Evolutionary conservation across 1,140 invertebrate species (phyloP).

Genomic region (Phocides pigmalion): DNA sequence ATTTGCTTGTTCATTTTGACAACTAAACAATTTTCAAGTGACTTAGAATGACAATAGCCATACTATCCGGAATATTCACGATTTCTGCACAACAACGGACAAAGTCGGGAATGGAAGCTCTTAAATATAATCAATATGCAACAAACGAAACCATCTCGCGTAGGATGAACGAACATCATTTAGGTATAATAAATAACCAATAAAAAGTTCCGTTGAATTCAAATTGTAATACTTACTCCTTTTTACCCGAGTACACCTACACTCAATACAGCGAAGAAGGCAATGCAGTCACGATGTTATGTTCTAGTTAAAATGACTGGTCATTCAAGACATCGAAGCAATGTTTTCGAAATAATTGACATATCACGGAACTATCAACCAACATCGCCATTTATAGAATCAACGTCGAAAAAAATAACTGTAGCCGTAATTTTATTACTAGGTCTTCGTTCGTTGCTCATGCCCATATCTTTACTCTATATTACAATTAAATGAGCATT

Average conservation of each 20-base stretch:
- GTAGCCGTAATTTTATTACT: neutral
- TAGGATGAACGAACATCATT: neutral
- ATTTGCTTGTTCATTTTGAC: too few species aligned
- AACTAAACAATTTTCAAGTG: too few species aligned
- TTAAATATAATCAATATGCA: neutral
- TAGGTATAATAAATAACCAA: neutral
- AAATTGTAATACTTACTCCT: neutral
- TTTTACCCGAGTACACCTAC: neutral
- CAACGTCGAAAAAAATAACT: neutral
- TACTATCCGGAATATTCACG: too few species aligned
- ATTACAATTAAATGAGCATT: too few species aligned
- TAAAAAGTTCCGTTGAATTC: neutral
- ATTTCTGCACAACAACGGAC: too few species aligned
- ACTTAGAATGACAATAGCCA: too few species aligned
- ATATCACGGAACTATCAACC: conserved; percentile 19
- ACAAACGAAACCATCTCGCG: neutral
- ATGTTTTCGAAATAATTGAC: conserved; percentile 31
- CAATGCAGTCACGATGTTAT: conserved; percentile 25
- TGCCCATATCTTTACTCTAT: too few species aligned
- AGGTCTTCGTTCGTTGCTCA: neutral
- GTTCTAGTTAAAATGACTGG: conserved; percentile 23
- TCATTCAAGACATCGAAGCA: conserved; percentile 6
- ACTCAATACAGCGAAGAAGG: conserved; percentile 3
- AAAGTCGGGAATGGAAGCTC: too few species aligned
- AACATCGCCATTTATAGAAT: conserved; percentile 3